These are phyloP conservation scores for Accipiter cooperii DNA, from an alignment of 2,113 vertebrate genomes.

Conservation along the genomic window DNA sequence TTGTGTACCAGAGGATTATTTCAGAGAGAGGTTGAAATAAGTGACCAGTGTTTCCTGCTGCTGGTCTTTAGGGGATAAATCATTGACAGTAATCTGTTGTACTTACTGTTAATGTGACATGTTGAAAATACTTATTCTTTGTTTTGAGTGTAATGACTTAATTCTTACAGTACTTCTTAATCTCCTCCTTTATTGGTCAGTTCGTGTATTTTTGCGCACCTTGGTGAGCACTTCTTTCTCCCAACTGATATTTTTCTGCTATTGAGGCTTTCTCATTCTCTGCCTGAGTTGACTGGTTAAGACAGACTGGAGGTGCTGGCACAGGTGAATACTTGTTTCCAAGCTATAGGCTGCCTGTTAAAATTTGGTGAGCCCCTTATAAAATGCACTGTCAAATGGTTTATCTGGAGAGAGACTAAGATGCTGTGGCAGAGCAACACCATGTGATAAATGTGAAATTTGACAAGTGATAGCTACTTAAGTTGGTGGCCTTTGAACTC, in stretches of 20 bases:
- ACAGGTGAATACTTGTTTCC: slow-evolving; percentile 13
- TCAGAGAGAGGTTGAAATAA: background rate
- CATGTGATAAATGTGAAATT: slow-evolving; percentile 37
- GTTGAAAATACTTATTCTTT: background rate
- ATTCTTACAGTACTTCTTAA: background rate
- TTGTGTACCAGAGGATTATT: background rate
- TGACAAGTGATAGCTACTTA: slow-evolving; percentile 14
- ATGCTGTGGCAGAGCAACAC: slow-evolving; percentile 2
- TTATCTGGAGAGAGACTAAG: slow-evolving; percentile 15
- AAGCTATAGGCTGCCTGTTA: slow-evolving; percentile 7
- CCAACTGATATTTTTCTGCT: background rate
- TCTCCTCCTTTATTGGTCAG: background rate
- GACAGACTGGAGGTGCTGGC: background rate
- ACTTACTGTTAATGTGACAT: background rate
- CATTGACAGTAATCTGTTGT: background rate
- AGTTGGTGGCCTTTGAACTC: slow-evolving; percentile 25
- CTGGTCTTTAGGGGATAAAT: background rate
- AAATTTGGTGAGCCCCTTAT: slow-evolving; percentile 30
- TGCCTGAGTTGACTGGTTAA: background rate
- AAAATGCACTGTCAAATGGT: slow-evolving; percentile 55
- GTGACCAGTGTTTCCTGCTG: background rate
- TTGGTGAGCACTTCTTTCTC: background rate
- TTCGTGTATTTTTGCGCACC: background rate
- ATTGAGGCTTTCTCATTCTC: background rate
- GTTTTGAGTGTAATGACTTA: background rate